phyloP scores from a whole-genome alignment of 2,113 vertebrate species.

The Thamnophis sirtalis region DNA sequence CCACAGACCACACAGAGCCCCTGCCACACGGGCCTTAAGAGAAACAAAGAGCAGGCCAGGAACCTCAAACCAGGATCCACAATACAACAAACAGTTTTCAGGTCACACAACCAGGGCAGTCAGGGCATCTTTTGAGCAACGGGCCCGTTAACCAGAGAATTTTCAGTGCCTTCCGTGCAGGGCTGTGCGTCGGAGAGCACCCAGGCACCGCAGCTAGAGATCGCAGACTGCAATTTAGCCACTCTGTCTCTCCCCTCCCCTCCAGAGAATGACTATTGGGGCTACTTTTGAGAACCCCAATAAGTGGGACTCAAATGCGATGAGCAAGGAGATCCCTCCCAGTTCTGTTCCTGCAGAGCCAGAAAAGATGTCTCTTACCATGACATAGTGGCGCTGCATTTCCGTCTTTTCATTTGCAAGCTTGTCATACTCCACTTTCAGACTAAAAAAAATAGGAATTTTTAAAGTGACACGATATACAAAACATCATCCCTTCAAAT shows the following conservation, averaged over 20 bases:
- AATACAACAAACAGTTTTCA: not conserved
- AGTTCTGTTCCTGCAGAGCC: not conserved
- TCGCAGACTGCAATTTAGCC: not conserved
- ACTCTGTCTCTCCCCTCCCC: not conserved
- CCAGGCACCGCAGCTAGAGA: not conserved
- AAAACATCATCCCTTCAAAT: not conserved
- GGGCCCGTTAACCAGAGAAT: not conserved
- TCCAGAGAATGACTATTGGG: not conserved
- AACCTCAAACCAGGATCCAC: not conserved
- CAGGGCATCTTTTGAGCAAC: not conserved
- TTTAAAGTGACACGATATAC: not conserved
- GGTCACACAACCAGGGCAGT: not conserved
- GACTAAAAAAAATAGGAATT: conserved; percentile 46
- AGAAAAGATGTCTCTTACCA: conserved; percentile 75
- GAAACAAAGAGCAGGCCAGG: not conserved
- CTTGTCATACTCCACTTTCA: conserved; percentile 95
- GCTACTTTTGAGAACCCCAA: not conserved
- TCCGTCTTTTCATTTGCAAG: conserved; percentile 95
- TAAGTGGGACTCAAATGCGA: not conserved
- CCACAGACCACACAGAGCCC: not conserved
- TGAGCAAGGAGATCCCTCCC: not conserved
- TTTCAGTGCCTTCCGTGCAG: not conserved
- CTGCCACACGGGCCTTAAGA: too few relatives aligned
- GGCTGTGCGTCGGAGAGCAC: not conserved
- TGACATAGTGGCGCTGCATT: conserved; percentile 97